Evolutionary conservation across 2,888 invertebrate species (phyloP), one percentile per base, ranked within the genome.

Genomic region (Torymus aiolomorphi): DNA sequence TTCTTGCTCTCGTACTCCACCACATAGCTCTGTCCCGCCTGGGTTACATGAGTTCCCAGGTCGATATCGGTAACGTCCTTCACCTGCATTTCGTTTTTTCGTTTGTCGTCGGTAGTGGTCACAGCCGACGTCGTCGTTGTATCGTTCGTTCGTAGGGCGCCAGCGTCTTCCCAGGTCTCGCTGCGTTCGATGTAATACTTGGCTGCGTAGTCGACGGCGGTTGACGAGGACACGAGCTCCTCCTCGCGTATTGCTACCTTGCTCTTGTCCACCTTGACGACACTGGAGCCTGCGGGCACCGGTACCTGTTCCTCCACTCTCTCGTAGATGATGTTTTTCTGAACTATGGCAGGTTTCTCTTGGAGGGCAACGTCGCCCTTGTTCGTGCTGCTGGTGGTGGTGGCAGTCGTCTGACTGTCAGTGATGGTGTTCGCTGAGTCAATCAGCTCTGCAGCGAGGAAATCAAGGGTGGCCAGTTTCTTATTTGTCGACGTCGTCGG

Each of bases 21-120:
- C 2, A 72, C 63, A 69, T 81, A 73, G 65, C 72, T 66, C 56
- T 66, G 52, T 14, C 42, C 59, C 3, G 49, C 31, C 20, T n/a
- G 71, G 8, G 24, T 8, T 10, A 24, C 31, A 14, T 20, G 52
- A 0, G 56, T 11, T 5, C 20, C 12, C 69, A 42, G 16, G 12
- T 49, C 67, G 24, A 57, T 86, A 56, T 87, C 88, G 14, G 86
- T 77, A 88, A 92, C 71, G 89, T 92, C 86, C 87, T 85, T 83
- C 8, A 90, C 86, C 42, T 89, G 88, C 14, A 89, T 84, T 24
- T 86, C 84, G n/a, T 88, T 87, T 61, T 85, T 86, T 24, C 81
- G 80, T 13, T 84, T 86, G 20, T 63, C 56, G 51, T 84, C 84
- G 75, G 85, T 85, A 75, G 82, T 84, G 63, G 85, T 83, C 0